phyloP scores from a whole-genome alignment of 2,797 vertebrate genomes.

The Helicolenus hilgendorfi region DNA sequence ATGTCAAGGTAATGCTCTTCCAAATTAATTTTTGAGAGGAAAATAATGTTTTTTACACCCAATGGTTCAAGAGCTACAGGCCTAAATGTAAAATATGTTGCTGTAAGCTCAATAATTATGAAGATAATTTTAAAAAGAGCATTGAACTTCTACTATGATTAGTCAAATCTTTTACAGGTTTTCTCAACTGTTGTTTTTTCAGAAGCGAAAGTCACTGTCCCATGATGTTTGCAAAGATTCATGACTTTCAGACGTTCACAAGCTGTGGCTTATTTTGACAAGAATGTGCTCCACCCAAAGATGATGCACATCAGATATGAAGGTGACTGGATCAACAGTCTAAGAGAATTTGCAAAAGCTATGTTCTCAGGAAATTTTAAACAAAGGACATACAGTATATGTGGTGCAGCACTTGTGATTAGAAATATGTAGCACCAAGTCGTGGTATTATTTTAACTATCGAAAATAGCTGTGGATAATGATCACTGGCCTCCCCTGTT shows the following conservation, averaged over 20 bases:
- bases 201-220: not conserved
- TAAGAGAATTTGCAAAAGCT: not conserved
- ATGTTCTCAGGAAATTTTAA: not conserved
- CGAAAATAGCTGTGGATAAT: not conserved
- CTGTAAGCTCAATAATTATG: not conserved
- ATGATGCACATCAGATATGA: conserved; percentile 5
- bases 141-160: not conserved
- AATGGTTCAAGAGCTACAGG: not conserved
- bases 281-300: conserved; percentile 48
- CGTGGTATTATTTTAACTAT: not conserved
- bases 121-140: not conserved
- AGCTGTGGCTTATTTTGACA: conserved; percentile 20
- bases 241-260: conserved; percentile 5
- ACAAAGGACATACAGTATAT: not conserved
- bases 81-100: not conserved
- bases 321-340: not conserved
- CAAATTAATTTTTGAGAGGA: not conserved
- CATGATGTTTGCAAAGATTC: not conserved
- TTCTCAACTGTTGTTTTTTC: not conserved
- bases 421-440: not conserved
- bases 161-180: not conserved
- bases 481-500: not conserved
- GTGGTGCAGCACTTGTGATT: not conserved
- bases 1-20: not conserved
- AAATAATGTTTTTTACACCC: not conserved